Evolutionary conservation across 2,797 vertebrate species (phyloP).

Genomic region (Parauchenoglanis ngamensis): DNA sequence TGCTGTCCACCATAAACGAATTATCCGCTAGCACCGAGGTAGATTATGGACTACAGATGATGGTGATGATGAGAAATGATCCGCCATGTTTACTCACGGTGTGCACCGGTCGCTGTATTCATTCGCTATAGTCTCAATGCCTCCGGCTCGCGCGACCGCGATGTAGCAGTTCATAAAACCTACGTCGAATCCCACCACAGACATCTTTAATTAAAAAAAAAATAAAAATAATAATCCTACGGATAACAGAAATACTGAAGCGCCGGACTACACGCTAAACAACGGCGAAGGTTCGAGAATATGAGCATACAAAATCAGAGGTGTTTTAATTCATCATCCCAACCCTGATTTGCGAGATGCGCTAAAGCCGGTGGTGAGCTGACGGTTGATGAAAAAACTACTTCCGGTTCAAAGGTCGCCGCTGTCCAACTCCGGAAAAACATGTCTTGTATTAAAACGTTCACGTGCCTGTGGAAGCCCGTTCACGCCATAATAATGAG

Average conservation of each 20-base stretch:
- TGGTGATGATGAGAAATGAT: not conserved
- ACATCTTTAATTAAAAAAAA: constrained; percentile 69
- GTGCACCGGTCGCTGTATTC: constrained; percentile 96
- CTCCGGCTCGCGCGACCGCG: constrained; percentile 93
- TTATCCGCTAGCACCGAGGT: not conserved
- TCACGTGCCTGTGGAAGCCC: too few relatives aligned
- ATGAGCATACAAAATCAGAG: not conserved
- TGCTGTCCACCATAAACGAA: not conserved
- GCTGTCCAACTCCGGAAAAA: not conserved
- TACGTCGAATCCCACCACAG: constrained; percentile 93
- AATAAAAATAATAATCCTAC: not conserved
- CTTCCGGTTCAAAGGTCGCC: constrained; percentile 16
- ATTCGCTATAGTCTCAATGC: constrained; percentile 92
- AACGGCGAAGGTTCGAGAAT: not conserved
- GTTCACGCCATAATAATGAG: too few relatives aligned
- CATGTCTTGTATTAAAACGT: too few relatives aligned
- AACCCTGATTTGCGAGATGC: not conserved
- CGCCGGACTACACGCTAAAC: not conserved
- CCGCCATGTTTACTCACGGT: constrained; percentile 80
- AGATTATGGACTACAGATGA: not conserved
- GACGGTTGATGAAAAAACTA: not conserved
- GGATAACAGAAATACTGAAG: not conserved
- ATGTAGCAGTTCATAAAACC: constrained; percentile 95
- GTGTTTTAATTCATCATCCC: constrained; percentile 50
- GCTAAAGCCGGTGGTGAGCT: constrained; percentile 34